Evolutionary conservation across 2,888 invertebrate genomes (phyloP), one percentile per base, ranked within the genome.

Genomic region (Tetropium fuscum): DNA sequence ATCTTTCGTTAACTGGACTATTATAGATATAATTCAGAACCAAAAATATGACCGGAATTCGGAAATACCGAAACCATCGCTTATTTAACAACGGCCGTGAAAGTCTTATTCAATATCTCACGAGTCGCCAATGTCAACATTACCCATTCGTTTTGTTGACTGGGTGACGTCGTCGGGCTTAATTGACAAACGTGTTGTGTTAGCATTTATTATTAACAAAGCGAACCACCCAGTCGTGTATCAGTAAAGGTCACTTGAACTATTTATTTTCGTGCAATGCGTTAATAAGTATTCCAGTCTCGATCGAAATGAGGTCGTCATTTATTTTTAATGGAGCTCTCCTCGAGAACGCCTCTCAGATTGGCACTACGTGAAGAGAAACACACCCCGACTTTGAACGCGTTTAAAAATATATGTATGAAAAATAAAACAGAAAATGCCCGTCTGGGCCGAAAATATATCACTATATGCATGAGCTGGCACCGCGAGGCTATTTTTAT

Each of bases 271-370:
- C 32, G 19, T 45, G 16, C 44, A 38, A 44, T 44, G 54, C 44
- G 25, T 44, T 43, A 38, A 54, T 58, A 51, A 56, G 45, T 51
- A 55, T 58, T 54, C 58, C 54, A 49, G 38, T 53, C 58, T 48
- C 62, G 51, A 32, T 27, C 36, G 27, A 38, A 49, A 55, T 43
- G 60, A 60, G 60, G 60, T 56, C 51, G 40, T 25, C 38, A 43
- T 49, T 48, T 49, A 54, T 54, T 44, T 45, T 45, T 53, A 27
- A 51, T 34, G 18, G 16, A 40, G 13, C 36, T 20, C 22, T 11
- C 5, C 10, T 44, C 44, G n/a, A n/a, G 51, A 51, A 16, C n/a
- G 40, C 19, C 38, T 25, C 40, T 18, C 51, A 36, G 13, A 48
- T 48, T 48, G 36, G 13, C 8, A n/a, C 15, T 51, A 51, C 51